These are phyloP conservation scores for Nymphalis polychloros DNA, from an alignment of 2,888 invertebrate species.

Conservation along the genomic window DNA sequence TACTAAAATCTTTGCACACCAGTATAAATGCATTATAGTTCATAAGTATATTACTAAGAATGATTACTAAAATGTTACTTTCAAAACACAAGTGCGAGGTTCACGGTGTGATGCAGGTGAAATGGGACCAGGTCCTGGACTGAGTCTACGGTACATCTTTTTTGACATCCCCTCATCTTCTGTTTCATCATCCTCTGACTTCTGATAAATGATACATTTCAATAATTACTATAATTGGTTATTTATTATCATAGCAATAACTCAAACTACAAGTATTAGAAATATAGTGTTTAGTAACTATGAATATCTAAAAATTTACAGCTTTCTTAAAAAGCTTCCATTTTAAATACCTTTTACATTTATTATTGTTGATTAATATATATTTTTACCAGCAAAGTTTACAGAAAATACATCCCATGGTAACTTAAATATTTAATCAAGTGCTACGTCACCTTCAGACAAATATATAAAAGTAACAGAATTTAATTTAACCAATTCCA, in stretches of 20 bases:
- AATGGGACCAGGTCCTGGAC: conserved; percentile 69
- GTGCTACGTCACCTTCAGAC: no score
- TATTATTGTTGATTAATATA: not conserved
- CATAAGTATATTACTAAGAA: not conserved
- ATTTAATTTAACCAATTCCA: no score
- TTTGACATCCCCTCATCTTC: conserved; percentile 69
- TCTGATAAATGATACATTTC: conserved; percentile 46
- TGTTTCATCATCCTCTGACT: conserved; percentile 75
- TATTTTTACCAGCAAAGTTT: not conserved
- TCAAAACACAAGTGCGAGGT: conserved; percentile 89
- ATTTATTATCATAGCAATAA: no score
- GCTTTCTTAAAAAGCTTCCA: not conserved
- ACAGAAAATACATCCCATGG: not conserved
- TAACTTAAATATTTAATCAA: no score
- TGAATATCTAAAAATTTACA: no score
- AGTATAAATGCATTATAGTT: no score
- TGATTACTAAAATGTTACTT: conserved; percentile 64
- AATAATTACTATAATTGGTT: conserved; percentile 3
- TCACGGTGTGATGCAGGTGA: conserved; percentile 86
- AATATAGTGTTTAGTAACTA: no score
- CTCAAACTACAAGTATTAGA: no score
- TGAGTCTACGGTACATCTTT: conserved; percentile 64
- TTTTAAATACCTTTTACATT: not conserved
- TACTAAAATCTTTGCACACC: no score
- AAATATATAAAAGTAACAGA: no score